Conservation (phyloP, 92 coral and sea anemone genomes). For the Virgularia gustaviana region DNA sequence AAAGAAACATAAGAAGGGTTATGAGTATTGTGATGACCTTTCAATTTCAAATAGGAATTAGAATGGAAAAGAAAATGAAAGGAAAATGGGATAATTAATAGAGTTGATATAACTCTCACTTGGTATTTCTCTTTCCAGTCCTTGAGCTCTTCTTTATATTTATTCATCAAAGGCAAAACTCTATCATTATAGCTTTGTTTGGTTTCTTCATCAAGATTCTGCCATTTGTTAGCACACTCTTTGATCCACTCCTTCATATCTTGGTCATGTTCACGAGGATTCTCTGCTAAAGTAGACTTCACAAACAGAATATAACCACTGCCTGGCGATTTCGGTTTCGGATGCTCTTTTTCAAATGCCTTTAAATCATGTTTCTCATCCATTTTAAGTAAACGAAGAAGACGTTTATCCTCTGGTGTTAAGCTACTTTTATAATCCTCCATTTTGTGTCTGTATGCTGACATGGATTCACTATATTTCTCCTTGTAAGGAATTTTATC, state of each 20-base stretch:
- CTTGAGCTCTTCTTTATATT: constrained; percentile 59
- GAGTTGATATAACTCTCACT: background rate
- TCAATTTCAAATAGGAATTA: background rate
- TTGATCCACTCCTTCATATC: constrained; percentile 49
- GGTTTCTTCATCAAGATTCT: constrained; percentile 49
- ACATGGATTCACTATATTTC: constrained; percentile 37
- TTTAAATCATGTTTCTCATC: constrained; percentile 37
- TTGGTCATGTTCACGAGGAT: constrained; percentile 40
- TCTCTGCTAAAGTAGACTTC: constrained; percentile 43
- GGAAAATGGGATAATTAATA: background rate
- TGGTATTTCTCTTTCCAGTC: constrained; percentile 64
- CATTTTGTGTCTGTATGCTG: constrained; percentile 52
- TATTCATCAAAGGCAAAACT: constrained; percentile 45
- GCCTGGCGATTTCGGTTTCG: constrained; percentile 61
- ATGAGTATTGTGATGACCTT: background rate
- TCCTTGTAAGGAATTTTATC: constrained; percentile 46
- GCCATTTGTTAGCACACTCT: constrained; percentile 53
- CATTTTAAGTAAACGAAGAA: constrained; percentile 19
- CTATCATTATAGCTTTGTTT: constrained; percentile 46
- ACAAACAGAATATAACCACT: constrained; percentile 54
- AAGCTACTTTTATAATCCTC: constrained; percentile 44
- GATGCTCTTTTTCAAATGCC: constrained; percentile 50
- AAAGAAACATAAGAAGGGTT: background rate
- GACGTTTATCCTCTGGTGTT: constrained; percentile 50
- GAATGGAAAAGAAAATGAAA: background rate